A percentile compares a stretch with the other conserved stretches of the same genome.
phyloP scores from a whole-genome alignment of 2,113 vertebrate species.

The Cololabis saira region DNA sequence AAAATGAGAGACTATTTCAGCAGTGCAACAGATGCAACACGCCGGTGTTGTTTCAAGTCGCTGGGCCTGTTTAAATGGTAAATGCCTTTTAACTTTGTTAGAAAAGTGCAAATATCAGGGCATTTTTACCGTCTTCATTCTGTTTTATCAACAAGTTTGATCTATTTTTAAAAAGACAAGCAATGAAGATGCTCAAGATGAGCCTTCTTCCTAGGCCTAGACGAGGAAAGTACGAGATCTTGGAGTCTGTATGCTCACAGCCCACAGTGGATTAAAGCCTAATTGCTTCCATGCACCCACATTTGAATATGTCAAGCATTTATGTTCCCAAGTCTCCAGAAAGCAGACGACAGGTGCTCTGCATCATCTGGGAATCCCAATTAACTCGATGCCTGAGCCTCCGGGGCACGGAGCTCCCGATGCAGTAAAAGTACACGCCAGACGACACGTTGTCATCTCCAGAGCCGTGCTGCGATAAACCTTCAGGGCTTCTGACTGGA shows the following conservation, averaged over 20 bases:
- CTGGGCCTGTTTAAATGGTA: background rate
- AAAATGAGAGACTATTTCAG: constrained; percentile 79
- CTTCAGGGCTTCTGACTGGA: constrained; percentile 4
- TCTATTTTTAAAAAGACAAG: background rate
- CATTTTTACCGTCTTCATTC: no score
- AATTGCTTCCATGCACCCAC: constrained; percentile 38
- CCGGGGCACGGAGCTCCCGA: constrained; percentile 25
- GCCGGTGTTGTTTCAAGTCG: constrained; percentile 43
- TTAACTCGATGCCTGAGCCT: constrained; percentile 28
- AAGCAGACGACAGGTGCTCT: constrained; percentile 62
- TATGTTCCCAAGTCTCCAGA: constrained; percentile 39
- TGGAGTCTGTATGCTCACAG: constrained; percentile 35
- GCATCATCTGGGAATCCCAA: constrained; percentile 43
- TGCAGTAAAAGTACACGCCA: constrained; percentile 17
- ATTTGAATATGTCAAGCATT: constrained; percentile 45
- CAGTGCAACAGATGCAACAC: constrained; percentile 79
- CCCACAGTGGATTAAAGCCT: constrained; percentile 28
- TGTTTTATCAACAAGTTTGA: no score
- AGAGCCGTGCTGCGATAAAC: constrained; percentile 15
- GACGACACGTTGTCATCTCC: constrained; percentile 20
- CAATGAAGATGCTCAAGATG: constrained; percentile 30
- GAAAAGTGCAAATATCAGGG: no score
- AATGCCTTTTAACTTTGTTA: background rate
- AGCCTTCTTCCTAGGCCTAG: constrained; percentile 15
- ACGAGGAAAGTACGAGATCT: constrained; percentile 57